A percentile compares a stretch with the other conserved stretches of the same genome.
Conservation (phyloP, 2,888 invertebrate genomes). For the Drosophila tanythrix region DNA sequence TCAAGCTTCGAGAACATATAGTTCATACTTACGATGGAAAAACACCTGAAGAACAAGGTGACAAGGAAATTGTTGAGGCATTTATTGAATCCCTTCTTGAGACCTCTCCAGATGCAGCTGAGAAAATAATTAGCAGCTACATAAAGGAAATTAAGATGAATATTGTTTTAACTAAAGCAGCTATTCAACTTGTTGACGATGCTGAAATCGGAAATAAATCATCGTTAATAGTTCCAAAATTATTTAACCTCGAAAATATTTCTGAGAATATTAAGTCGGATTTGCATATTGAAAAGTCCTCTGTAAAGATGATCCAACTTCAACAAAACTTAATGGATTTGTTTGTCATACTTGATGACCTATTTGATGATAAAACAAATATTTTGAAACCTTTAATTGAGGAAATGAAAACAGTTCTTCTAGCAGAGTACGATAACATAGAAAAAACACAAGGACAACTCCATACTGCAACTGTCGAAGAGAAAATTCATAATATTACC, state of each 20-base stretch:
- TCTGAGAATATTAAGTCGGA: conserved; percentile 43
- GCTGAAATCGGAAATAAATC: conserved; percentile 45
- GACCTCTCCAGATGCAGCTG: conserved; percentile 44
- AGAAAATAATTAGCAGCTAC: conserved; percentile 36
- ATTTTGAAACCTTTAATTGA: conserved; percentile 50
- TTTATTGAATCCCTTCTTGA: conserved; percentile 54
- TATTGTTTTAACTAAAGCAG: conserved; percentile 41
- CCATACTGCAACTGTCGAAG: conserved; percentile 32
- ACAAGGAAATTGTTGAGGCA: conserved; percentile 43
- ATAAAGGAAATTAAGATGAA: conserved; percentile 58
- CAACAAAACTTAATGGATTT: conserved; percentile 81
- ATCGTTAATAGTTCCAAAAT: conserved; percentile 49
- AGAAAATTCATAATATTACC: conserved; percentile 52
- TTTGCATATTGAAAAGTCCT: conserved; percentile 64
- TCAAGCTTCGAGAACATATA: conserved; percentile 78
- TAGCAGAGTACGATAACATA: conserved; percentile 64
- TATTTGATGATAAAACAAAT: conserved; percentile 52
- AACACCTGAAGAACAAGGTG: conserved; percentile 37
- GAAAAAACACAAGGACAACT: conserved; percentile 52
- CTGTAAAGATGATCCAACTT: conserved; percentile 75
- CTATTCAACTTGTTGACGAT: conserved; percentile 45
- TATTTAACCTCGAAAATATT: conserved; percentile 54
- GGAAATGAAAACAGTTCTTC: conserved; percentile 50
- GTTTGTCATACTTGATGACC: conserved; percentile 77
- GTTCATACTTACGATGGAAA: conserved; percentile 82